Conservation (phyloP, 2,888 invertebrate species). For the Drosophila barbarae region DNA sequence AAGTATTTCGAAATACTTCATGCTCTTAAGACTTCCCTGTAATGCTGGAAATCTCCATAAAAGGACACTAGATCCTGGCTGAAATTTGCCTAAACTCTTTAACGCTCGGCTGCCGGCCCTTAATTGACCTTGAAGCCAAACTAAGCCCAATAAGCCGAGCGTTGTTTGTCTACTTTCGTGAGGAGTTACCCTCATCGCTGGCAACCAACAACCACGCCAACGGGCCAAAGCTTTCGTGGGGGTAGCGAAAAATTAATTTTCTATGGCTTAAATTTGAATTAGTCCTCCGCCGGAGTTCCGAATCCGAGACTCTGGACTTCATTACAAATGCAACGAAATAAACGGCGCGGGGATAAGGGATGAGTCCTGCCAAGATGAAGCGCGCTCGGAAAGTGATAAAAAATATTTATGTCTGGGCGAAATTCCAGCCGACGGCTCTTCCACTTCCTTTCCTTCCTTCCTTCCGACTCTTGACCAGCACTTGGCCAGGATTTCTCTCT, state of each 20-base stretch:
- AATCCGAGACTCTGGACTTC: conserved; percentile 28
- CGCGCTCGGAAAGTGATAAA: conserved; percentile 63
- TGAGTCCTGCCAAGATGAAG: conserved; percentile 9
- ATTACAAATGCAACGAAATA: conserved; percentile 51
- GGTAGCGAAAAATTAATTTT: conserved; percentile 34
- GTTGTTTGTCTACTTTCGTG: conserved; percentile 18
- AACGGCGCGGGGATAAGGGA: conserved; percentile 3
- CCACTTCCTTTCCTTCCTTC: neutral
- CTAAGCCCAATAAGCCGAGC: conserved; percentile 26
- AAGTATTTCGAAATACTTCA: neutral
- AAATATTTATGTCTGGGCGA: conserved; percentile 70
- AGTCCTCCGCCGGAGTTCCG: conserved; percentile 23
- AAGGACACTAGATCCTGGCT: neutral
- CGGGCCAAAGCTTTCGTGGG: neutral
- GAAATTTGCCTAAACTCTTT: conserved; percentile 30
- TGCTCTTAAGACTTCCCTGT: neutral
- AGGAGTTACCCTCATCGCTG: neutral
- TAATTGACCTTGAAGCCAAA: conserved; percentile 27
- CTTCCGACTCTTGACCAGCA: conserved; percentile 5
- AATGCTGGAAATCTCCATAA: conserved; percentile 3
- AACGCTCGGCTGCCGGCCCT: conserved; percentile 17
- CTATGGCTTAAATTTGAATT: conserved; percentile 67
- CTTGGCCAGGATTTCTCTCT: conserved; percentile 1
- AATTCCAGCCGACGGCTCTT: conserved; percentile 57
- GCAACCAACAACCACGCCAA: neutral